A percentile compares a stretch with the other conserved stretches of the same genome.
phyloP scores from a whole-genome alignment of 2,113 vertebrate species.

The Pavo muticus region DNA sequence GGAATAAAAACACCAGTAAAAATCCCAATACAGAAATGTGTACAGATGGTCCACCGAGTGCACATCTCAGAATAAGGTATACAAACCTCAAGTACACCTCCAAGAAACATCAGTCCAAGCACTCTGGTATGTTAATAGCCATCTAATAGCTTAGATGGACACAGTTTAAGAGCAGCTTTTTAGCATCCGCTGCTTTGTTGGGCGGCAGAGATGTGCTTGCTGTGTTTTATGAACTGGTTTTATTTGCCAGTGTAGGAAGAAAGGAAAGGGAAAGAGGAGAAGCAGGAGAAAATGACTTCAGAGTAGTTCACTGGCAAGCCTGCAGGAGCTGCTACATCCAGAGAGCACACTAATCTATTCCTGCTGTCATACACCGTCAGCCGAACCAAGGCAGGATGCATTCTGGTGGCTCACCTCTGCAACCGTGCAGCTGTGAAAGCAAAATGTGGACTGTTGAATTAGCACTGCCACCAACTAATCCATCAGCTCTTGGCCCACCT shows the following conservation, averaged over 20 bases:
- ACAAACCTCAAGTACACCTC: not conserved
- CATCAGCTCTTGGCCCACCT: not conserved
- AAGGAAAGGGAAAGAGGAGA: not conserved
- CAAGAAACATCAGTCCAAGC: not conserved
- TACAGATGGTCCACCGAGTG: not conserved
- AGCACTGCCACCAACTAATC: not conserved
- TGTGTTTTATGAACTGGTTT: not conserved
- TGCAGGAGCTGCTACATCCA: not conserved
- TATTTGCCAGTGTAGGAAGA: not conserved
- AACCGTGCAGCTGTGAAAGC: not conserved
- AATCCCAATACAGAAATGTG: not conserved
- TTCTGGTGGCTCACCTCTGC: accelerated
- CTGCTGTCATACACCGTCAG: not conserved
- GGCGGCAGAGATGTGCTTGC: not conserved
- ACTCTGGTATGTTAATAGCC: not conserved
- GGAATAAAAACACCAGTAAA: not conserved
- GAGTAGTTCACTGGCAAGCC: accelerated
- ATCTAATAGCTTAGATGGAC: not conserved
- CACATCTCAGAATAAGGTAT: accelerated
- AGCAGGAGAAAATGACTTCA: not conserved
- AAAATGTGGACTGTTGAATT: not conserved
- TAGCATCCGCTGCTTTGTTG: not conserved
- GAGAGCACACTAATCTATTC: not conserved
- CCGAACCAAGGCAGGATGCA: not conserved
- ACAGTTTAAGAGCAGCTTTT: not conserved